Base-by-base conservation (phyloP, 2,797 vertebrate species). In the Pipistrellus nathusii region DNA sequence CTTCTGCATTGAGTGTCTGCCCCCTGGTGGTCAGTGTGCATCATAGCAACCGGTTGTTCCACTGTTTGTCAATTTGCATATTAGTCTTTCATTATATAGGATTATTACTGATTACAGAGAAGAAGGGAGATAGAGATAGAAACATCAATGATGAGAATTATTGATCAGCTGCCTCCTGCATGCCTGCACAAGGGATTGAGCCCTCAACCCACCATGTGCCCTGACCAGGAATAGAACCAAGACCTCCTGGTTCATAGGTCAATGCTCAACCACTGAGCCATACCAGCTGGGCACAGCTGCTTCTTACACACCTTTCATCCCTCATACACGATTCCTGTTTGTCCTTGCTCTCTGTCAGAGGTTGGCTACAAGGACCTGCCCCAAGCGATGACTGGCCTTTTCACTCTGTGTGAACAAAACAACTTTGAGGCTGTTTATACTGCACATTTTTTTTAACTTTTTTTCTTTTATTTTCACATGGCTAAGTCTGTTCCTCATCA, bases 311-410 rank as follows among this genome's bases (percentile, higher is more conserved):
- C 21, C 81, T 35, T 35, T 41, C 35, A 30, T 77, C 35, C 25
- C 18, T 41, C 5, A 15, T 4, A 8, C 12, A 11, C 0, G 6
- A 25, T 30, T 27, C 46, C 44, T 11, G 2, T 12, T 5, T 41
- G 73, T n/a, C 73, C 46, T 41, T 18, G 18, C 48, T 68, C 13
- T 9, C 62, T 1, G 21, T 41, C 62, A 23, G 55, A 48, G 25
- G 30, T 1, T 5, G 18, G 51, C 48, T 57, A 48, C 51, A 15
- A 25, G 5, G 8, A 41, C 75, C 30, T 51, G 25, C 55, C 81
- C 55, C n/a, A 30, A 57, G 88, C 89, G n/a, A 9, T 4, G 11
- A 41, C n/a, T 48, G 53, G 66, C n/a, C 87, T 85, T 71, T 69
- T 68, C 78, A n/a, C 25, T 66, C 73, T 32, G 68, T 59, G 32